phyloP scores from a whole-genome alignment of 2,113 vertebrate genomes.

The Globicephala melas region DNA sequence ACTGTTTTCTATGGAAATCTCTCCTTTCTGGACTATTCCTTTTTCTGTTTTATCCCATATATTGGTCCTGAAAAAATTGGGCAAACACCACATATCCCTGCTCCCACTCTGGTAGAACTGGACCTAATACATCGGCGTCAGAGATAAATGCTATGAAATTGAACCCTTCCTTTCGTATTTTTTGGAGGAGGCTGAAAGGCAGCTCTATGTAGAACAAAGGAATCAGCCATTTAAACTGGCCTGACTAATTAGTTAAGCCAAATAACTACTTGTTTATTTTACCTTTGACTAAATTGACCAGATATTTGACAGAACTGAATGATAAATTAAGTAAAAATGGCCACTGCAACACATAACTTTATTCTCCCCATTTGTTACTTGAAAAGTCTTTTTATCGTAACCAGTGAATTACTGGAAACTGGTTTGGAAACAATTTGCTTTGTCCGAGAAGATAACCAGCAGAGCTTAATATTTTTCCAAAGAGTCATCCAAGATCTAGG shows the following conservation, averaged over 20 bases:
- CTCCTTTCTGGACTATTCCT: neutral
- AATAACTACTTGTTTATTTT: neutral
- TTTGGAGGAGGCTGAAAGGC: neutral
- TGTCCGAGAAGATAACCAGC: neutral
- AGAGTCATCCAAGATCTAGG: neutral
- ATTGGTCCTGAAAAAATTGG: neutral
- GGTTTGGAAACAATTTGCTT: neutral
- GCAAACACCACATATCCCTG: neutral
- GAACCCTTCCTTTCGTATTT: neutral
- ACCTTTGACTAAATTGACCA: neutral
- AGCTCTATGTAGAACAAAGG: neutral
- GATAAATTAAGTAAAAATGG: conserved; percentile 2
- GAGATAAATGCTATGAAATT: neutral
- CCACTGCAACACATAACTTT: neutral
- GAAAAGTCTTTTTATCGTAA: neutral
- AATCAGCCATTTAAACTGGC: neutral
- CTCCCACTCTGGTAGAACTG: neutral
- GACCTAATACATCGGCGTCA: neutral
- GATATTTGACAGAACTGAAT: neutral
- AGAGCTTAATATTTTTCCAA: neutral
- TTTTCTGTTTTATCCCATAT: neutral
- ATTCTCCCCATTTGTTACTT: neutral
- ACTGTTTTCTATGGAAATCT: neutral
- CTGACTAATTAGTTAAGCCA: neutral
- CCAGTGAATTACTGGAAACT: neutral